A percentile compares a stretch with the other conserved stretches of the same genome.
Conservation (phyloP, 2,113 vertebrate species). For the Corythaixoides concolor region DNA sequence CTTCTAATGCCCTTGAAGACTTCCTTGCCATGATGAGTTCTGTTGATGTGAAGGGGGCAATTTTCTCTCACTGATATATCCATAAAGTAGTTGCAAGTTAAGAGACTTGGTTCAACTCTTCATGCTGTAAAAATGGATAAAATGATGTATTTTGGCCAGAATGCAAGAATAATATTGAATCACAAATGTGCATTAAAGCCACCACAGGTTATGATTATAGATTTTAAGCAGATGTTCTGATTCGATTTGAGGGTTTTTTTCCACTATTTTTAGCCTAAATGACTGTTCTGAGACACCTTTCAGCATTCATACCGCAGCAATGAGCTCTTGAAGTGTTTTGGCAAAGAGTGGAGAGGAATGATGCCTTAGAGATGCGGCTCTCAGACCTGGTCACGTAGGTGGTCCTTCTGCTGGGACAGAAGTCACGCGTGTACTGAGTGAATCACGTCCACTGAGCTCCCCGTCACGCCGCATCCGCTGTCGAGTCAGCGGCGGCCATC, state of each 20-base stretch:
- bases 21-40: background rate
- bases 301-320: background rate
- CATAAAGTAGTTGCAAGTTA: background rate
- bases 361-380: background rate
- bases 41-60: background rate
- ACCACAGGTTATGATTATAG: background rate
- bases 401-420: background rate
- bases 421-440: fast-evolving
- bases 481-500: fast-evolving
- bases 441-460: background rate
- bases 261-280: background rate
- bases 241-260: background rate
- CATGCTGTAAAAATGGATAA: background rate
- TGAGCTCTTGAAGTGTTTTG: background rate
- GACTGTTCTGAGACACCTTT: background rate
- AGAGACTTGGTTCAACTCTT: background rate
- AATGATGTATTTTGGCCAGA: background rate
- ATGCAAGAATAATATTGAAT: background rate
- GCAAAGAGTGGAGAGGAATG: background rate
- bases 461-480: fast-evolving
- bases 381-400: background rate
- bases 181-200: background rate
- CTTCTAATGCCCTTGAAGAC: background rate
- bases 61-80: background rate
- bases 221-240: constrained; percentile 26